Evolutionary conservation across 2,113 vertebrate genomes (phyloP).

Genomic region (Mormoops blainvillei): DNA sequence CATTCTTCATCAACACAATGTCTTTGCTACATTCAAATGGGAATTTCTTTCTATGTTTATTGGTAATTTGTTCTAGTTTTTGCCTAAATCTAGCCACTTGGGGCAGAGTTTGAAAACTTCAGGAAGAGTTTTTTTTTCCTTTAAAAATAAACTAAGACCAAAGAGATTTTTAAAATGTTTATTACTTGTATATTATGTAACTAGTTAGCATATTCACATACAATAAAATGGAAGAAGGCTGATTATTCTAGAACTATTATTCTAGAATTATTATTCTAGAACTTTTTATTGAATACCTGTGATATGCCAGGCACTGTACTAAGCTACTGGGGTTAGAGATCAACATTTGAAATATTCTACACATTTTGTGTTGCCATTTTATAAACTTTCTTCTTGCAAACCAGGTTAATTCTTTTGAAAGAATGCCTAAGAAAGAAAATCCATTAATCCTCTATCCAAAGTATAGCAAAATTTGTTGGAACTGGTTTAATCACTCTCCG

Average conservation of each 20-base stretch:
- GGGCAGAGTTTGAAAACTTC: background rate
- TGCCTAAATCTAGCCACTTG: background rate
- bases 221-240: background rate
- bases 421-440: constrained; percentile 51
- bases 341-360: constrained; percentile 51
- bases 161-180: background rate
- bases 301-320: background rate
- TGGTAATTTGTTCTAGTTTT: background rate
- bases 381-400: constrained; percentile 53
- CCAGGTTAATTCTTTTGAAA: constrained; percentile 62
- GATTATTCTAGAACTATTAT: background rate
- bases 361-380: constrained; percentile 48
- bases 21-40: background rate
- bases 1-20: background rate
- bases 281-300: background rate
- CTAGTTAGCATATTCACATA: background rate
- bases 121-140: background rate
- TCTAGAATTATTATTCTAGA: constrained; percentile 16
- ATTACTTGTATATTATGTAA: background rate
- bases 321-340: constrained; percentile 18
- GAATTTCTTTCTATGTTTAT: constrained; percentile 11
- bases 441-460: constrained; percentile 61
- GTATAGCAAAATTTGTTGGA: constrained; percentile 52
- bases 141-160: constrained; percentile 4
- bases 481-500: constrained; percentile 31